Evolutionary conservation across 1,140 invertebrate genomes (phyloP), one percentile per base, ranked within the genome.

Genomic region (Aphelinus atriplicis): DNA sequence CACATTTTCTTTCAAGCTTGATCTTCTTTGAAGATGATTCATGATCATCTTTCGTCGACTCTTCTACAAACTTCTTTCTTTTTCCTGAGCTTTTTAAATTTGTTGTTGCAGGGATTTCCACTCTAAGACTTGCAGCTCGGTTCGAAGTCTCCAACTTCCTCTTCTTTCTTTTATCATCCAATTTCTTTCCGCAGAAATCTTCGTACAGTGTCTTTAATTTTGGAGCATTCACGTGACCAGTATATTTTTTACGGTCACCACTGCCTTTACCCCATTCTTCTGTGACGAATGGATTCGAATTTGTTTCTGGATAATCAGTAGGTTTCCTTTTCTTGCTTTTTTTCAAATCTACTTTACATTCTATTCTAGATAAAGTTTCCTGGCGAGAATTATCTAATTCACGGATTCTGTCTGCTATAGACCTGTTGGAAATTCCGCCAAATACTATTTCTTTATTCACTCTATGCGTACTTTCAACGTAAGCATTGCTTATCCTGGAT

Each of bases 381-480:
- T 64, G n/a, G 42, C 9, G 45, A 47, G 26, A 47, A 4, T 45
- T 46, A 63, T 64, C 60, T 3, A 65, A 65, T 48, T 64, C 7
- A n/a, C 71, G n/a, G 2, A 72, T 53, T 55, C 56, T 56, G 10
- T 72, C 60, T 0, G 61, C 71, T 7, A 72, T 65, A 2, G 60
- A 55, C 7, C 10, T 65, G 0, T 65, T 58, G 0, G 3, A 9
- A 60, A 7, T 63, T 10, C 63, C 55, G 2, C 60, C 10, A 4
- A 80, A 48, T 48, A 47, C 46, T 5, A 45, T 42, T 6, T 76
- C 3, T 67, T 80, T 78, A 3, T 67, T 57, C 1, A 71, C 51
- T 74, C 48, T 76, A 48, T 80, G 64, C 9, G 78, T 67, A 42
- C 71, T 75, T 73, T 79, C 77, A 45, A 75, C 56, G 43, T 76